Base-by-base conservation (phyloP, 2,797 vertebrate genomes). In the Champsocephalus gunnari region DNA sequence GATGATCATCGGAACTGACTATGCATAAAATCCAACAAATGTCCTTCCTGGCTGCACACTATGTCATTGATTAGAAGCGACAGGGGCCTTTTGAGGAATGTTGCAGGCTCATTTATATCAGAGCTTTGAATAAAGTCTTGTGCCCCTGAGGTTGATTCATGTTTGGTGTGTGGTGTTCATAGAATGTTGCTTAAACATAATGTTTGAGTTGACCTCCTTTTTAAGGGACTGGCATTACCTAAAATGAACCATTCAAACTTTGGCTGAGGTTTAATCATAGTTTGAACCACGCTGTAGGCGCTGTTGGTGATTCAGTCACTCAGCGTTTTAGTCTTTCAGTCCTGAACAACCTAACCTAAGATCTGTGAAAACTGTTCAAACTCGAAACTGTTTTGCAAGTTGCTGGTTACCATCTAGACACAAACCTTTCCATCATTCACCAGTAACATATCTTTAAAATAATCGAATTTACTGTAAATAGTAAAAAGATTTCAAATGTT, bases 11-110 rank as follows among this genome's bases (percentile, higher is more conserved):
- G 49, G 83, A 94, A 92, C 82, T 85, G 92, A 92, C 91, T 91
- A 75, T 87, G 91, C 91, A 93, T 92, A 89, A 93, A 94, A 92
- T 90, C 80, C 75, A 72, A 70, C 86, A 90, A 77, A 90, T 90
- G 65, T 88, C 61, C 79, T 81, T 72, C 56, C 74, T 82, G 80
- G 76, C 72, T 88, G 82, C 73, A 80, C 88, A 86, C 88, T 87
- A 68, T 45, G 34, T 71, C 82, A 34, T 80, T 88, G 87, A 94
- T 92, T 87, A 89, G 75, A 92, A 86, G 83, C 73, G 89, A 93
- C 86, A 84, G 82, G 61, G 66, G 79, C 84, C 82, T 84, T 89
- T 80, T 75, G 68, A 89, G 55, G 68, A 84, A 53, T 71, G 66
- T 80, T 38, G 55, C 17, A 1, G 87, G 60, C 79, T 61, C 53